phyloP scores from a whole-genome alignment of 2,113 vertebrate species.

The Phalacrocorax pelagicus region DNA sequence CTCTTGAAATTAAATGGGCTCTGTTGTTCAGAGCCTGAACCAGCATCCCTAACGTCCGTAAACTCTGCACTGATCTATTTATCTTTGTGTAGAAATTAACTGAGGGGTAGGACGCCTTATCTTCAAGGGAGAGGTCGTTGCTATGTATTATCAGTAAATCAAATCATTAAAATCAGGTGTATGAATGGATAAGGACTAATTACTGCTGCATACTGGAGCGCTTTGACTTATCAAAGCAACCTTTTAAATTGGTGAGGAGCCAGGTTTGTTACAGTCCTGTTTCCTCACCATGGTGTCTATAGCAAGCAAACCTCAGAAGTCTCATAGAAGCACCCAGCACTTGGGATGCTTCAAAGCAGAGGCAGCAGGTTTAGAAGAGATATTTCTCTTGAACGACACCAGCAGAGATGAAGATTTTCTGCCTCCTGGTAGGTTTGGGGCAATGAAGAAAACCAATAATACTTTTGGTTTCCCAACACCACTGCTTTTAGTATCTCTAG shows the following conservation, averaged over 20 bases:
- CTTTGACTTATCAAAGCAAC: background rate
- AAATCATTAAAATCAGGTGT: background rate
- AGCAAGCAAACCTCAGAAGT: background rate
- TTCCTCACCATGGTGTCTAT: background rate
- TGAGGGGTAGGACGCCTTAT: background rate
- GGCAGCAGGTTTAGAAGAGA: background rate
- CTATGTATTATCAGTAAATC: background rate
- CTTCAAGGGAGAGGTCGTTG: background rate
- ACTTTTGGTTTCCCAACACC: background rate
- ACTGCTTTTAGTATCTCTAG: background rate
- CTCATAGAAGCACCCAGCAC: background rate
- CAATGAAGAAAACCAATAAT: background rate
- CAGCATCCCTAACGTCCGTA: background rate
- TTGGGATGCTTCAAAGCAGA: background rate
- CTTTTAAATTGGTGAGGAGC: background rate
- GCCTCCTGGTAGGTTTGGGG: background rate
- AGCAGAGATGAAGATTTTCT: background rate
- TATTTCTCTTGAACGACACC: background rate
- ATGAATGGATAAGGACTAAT: background rate
- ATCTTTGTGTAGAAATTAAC: background rate
- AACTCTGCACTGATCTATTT: background rate
- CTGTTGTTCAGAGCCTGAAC: conserved; percentile 22
- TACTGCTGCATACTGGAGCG: background rate
- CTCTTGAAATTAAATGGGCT: conserved; percentile 35
- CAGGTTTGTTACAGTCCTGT: background rate